A percentile compares a stretch with the other conserved stretches of the same genome.
phyloP scores from a whole-genome alignment of 2,797 vertebrate species.

The Calcarius lapponicus region DNA sequence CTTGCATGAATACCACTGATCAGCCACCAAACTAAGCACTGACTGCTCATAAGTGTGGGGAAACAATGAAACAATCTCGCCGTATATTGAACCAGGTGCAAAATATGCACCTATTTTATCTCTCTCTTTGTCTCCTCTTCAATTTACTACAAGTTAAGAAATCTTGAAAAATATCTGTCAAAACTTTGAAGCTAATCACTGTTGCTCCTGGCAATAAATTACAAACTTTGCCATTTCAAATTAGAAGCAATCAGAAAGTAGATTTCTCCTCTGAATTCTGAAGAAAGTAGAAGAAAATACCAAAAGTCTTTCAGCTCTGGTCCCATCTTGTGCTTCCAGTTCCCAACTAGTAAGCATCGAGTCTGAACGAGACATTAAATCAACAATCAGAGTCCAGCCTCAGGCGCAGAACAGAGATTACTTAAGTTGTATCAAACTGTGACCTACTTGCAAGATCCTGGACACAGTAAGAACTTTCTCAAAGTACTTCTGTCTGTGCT shows the following conservation, averaged over 20 bases:
- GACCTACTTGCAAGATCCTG: constrained; percentile 23
- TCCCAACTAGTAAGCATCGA: background rate
- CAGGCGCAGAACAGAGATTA: background rate
- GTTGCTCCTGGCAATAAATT: background rate
- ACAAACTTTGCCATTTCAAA: background rate
- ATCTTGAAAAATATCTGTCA: background rate
- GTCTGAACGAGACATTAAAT: background rate
- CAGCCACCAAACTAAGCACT: background rate
- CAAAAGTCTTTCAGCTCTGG: background rate
- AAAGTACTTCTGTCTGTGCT: background rate
- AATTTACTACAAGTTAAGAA: background rate
- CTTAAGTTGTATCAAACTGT: background rate
- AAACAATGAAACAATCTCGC: background rate
- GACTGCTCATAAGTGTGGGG: background rate
- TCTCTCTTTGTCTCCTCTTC: background rate
- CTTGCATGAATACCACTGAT: background rate
- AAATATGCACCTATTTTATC: background rate
- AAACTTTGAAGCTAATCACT: background rate
- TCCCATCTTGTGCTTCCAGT: background rate
- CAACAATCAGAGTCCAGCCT: background rate
- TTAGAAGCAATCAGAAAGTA: background rate
- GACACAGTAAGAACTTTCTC: background rate
- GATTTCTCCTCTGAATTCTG: background rate
- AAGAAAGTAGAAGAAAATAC: background rate
- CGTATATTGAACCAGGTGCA: background rate